Evolutionary conservation across 2,113 vertebrate species (phyloP).

Genomic region (Typhlomys cinereus): DNA sequence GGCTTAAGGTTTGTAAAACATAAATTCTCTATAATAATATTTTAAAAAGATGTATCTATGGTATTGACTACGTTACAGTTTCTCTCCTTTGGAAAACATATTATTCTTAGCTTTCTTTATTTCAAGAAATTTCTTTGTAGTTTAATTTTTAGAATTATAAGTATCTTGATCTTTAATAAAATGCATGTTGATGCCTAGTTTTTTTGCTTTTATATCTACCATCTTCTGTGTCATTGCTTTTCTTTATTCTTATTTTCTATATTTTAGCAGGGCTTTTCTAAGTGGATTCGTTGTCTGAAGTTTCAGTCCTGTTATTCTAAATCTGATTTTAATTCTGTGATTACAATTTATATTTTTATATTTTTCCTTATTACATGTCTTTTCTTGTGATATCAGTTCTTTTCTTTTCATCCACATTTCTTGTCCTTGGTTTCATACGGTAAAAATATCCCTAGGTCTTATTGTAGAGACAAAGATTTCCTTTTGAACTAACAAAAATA

Average conservation of each 20-base stretch:
- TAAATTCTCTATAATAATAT: no score
- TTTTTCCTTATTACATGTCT: not conserved
- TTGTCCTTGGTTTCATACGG: not conserved
- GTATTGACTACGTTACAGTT: not conserved
- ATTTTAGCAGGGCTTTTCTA: not conserved
- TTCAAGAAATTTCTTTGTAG: not conserved
- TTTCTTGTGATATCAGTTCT: not conserved
- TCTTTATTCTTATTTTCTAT: not conserved
- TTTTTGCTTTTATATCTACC: not conserved
- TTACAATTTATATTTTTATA: not conserved
- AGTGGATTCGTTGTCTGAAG: not conserved
- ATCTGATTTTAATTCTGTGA: conserved; percentile 16
- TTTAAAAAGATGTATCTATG: not conserved
- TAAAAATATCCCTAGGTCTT: not conserved
- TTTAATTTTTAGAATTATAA: not conserved
- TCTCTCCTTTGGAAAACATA: not conserved
- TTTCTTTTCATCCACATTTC: not conserved
- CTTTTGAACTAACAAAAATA: not conserved
- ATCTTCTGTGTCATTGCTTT: not conserved
- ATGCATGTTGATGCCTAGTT: not conserved
- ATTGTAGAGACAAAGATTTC: not conserved
- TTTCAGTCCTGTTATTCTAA: not conserved
- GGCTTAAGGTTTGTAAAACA: no score
- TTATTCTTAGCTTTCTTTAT: not conserved
- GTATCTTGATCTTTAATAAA: not conserved